Conservation (phyloP, 2,888 invertebrate genomes). For the Bembecia ichneumoniformis region DNA sequence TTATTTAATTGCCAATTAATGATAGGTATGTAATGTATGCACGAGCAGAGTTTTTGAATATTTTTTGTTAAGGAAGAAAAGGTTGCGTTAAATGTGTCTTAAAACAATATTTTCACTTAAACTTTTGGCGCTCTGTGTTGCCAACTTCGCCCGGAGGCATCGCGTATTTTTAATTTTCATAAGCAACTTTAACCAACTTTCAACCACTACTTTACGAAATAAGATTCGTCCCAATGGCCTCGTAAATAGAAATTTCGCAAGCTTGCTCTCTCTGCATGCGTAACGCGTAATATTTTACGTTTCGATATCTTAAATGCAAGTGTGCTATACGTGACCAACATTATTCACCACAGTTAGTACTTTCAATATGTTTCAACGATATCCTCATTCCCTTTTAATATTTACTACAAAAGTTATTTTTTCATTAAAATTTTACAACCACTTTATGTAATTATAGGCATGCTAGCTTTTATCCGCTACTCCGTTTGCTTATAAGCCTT, state of each 20-base stretch:
- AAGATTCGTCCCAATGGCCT: slow-evolving; percentile 26
- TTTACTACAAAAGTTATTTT: too few species aligned
- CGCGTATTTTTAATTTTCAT: not conserved
- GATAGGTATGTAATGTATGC: too few species aligned
- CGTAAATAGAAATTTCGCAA: slow-evolving; percentile 34
- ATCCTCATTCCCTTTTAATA: not conserved
- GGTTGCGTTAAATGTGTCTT: not conserved
- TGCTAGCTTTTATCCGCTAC: too few species aligned
- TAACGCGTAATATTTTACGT: slow-evolving; percentile 40
- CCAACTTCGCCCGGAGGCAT: not conserved
- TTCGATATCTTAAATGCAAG: slow-evolving; percentile 42
- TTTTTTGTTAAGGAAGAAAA: too few species aligned
- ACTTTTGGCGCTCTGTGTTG: not conserved
- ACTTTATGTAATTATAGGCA: too few species aligned
- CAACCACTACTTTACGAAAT: slow-evolving; percentile 22
- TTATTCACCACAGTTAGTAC: slow-evolving; percentile 20
- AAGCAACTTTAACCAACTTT: not conserved
- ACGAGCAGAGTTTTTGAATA: too few species aligned
- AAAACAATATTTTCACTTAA: not conserved
- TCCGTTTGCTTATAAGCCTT: too few species aligned
- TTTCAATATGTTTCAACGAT: slow-evolving; percentile 1
- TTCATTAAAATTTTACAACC: too few species aligned
- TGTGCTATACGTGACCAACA: slow-evolving; percentile 33
- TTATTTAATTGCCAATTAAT: too few species aligned
- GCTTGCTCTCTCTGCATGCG: slow-evolving; percentile 30